phyloP scores from a whole-genome alignment of 2,113 vertebrate species.

The Eurystomus gularis region DNA sequence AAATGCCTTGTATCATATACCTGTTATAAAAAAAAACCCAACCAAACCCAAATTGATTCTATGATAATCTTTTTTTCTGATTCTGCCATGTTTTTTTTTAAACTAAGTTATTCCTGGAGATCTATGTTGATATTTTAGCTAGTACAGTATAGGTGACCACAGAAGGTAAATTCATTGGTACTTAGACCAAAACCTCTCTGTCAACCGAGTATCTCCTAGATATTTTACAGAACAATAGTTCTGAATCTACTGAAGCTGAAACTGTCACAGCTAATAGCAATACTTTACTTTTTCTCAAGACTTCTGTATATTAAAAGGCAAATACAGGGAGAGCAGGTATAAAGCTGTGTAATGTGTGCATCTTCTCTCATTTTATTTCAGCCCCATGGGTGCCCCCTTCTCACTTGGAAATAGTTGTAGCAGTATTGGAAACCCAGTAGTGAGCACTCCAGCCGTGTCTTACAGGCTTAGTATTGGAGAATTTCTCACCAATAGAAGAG shows the following conservation, averaged over 20 bases:
- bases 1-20: background rate
- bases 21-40: background rate
- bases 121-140: background rate
- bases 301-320: background rate
- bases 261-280: background rate
- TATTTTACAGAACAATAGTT: background rate
- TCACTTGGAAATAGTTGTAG: constrained; percentile 72
- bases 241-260: background rate
- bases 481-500: constrained; percentile 80
- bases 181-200: background rate
- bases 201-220: background rate
- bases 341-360: background rate
- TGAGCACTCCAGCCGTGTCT: constrained; percentile 81
- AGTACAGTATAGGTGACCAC: background rate
- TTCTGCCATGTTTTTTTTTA: background rate
- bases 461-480: constrained; percentile 86
- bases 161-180: background rate
- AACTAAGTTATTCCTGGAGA: background rate
- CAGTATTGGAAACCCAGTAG: constrained; percentile 76
- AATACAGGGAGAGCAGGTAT: background rate
- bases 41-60: background rate
- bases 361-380: constrained; percentile 28
- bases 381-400: constrained; percentile 58
- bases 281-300: background rate
- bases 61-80: background rate